Conservation (phyloP, 2,113 vertebrate species). For the Fulica atra region DNA sequence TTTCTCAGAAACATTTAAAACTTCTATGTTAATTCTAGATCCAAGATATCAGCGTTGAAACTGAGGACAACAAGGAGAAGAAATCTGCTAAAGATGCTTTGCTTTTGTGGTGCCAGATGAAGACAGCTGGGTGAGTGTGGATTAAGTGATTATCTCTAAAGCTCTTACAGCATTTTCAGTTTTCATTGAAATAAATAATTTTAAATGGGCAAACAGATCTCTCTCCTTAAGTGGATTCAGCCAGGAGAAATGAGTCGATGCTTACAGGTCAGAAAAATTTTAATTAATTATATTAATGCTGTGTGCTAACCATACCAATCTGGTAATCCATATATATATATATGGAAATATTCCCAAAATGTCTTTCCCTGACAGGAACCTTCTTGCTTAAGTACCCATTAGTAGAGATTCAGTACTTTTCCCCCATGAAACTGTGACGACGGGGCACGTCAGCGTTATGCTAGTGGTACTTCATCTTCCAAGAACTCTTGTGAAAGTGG, state of each 20-base stretch:
- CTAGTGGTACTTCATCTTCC: neutral
- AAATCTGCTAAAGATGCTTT: conserved; percentile 95
- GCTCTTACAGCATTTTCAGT: neutral
- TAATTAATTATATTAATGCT: neutral
- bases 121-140: conserved; percentile 92
- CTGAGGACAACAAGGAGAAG: conserved; percentile 97
- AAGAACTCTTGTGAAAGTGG: neutral
- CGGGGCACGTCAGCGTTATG: neutral
- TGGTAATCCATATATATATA: neutral
- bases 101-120: conserved; percentile 99
- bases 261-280: neutral
- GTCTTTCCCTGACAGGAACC: neutral
- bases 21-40: conserved; percentile 79
- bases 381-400: neutral
- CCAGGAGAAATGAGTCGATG: neutral
- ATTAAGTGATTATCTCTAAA: neutral
- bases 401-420: neutral
- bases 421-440: neutral
- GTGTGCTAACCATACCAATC: neutral
- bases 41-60: conserved; percentile 97
- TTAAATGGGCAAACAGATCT: neutral
- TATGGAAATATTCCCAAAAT: neutral
- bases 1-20: neutral
- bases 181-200: conserved; percentile 28
- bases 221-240: conserved; percentile 3